These are phyloP conservation scores for Drosophila greeni DNA, from an alignment of 2,888 invertebrate genomes.

Conservation along the genomic window DNA sequence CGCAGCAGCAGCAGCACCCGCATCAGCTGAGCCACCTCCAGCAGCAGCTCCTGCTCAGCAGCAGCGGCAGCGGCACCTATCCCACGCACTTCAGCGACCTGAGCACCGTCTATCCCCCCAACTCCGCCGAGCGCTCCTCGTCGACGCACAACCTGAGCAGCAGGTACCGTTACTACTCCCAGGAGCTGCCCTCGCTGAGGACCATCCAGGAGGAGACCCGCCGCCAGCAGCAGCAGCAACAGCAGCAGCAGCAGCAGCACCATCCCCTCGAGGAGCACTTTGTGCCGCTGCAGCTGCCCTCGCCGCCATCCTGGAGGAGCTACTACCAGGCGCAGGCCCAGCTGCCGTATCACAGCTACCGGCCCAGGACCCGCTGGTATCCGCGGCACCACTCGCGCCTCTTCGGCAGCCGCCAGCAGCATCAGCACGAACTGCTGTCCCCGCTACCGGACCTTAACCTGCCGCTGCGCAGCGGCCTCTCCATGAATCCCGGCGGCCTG, in stretches of 20 bases:
- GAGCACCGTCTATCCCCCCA: slow-evolving; percentile 90
- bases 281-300: slow-evolving; percentile 83
- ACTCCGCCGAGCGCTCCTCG: slow-evolving; percentile 88
- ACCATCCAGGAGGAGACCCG: slow-evolving; percentile 86
- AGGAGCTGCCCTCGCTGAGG: slow-evolving; percentile 85
- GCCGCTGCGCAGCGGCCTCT: slow-evolving; percentile 68
- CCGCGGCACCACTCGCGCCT: slow-evolving; percentile 84
- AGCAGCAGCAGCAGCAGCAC: slow-evolving; percentile 37
- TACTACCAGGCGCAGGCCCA: slow-evolving; percentile 78
- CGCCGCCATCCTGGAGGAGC: slow-evolving; percentile 81
- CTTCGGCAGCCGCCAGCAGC: slow-evolving; percentile 84
- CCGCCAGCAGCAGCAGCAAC: slow-evolving; percentile 70
- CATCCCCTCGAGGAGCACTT: slow-evolving; percentile 75
- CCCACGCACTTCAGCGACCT: slow-evolving; percentile 87
- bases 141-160: slow-evolving; percentile 77
- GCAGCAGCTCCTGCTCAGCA: slow-evolving; percentile 45
- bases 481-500: slow-evolving; percentile 77
- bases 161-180: slow-evolving; percentile 82
- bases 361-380: slow-evolving; percentile 83
- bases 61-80: slow-evolving; percentile 37
- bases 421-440: slow-evolving; percentile 84
- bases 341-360: slow-evolving; percentile 78
- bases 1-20: slow-evolving; percentile 79
- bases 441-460: slow-evolving; percentile 81
- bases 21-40: slow-evolving; percentile 73